Conservation (phyloP, 1,140 invertebrate genomes). For the Formica selysi region DNA sequence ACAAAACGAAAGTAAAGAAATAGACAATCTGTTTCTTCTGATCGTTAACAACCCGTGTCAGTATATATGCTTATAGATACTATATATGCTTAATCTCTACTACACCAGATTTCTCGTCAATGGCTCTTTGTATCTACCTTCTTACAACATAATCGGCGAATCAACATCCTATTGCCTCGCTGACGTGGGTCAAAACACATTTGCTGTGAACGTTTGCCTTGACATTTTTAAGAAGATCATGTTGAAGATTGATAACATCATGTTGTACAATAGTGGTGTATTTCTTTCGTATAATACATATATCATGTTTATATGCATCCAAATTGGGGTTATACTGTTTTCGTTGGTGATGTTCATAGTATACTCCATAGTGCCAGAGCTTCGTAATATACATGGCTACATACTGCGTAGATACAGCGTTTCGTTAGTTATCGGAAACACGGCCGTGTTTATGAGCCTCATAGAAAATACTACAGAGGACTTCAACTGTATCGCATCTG, state of each 20-base stretch:
- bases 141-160: conserved; percentile 31
- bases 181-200: not conserved
- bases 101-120: conserved; percentile 85
- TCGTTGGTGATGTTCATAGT: conserved; percentile 86
- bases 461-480: no score
- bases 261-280: no score
- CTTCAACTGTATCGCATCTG: no score
- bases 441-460: no score
- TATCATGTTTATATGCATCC: conserved; percentile 36
- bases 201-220: conserved; percentile 69
- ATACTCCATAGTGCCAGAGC: conserved; percentile 86
- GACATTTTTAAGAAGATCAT: not conserved
- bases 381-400: conserved; percentile 87
- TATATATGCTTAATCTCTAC: conserved; percentile 85
- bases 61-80: conserved; percentile 40
- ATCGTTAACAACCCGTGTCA: conserved; percentile 62
- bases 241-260: no score
- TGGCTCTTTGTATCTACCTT: conserved; percentile 78
- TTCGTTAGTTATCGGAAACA: conserved; percentile 85
- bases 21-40: conserved; percentile 33
- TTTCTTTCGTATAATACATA: not conserved
- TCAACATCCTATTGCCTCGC: conserved; percentile 70
- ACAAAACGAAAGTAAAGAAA: not conserved
- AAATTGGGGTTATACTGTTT: conserved; percentile 87
- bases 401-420: conserved; percentile 86